Conservation (phyloP, 2,797 vertebrate species). For the Salarias fasciatus region DNA sequence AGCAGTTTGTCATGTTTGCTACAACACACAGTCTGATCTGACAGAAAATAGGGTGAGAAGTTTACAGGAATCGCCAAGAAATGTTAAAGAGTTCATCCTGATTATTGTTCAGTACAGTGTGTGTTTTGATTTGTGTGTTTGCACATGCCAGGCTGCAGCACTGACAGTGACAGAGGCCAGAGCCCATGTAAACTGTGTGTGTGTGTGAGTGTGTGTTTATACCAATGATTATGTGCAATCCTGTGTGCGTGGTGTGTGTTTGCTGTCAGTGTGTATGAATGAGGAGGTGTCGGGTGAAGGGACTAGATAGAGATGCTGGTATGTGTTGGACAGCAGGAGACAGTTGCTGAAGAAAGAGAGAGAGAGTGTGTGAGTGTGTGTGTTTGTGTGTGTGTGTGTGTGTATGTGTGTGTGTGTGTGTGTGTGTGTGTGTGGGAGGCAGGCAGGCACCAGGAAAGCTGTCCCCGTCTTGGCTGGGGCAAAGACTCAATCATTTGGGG, state of each 20-base stretch:
- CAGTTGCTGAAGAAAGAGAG: constrained; percentile 30
- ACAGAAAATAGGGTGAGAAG: constrained; percentile 26
- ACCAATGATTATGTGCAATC: constrained; percentile 41
- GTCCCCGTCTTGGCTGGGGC: constrained; percentile 74
- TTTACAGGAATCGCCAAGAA: constrained; percentile 38
- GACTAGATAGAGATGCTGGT: constrained; percentile 73
- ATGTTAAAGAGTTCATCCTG: constrained; percentile 32
- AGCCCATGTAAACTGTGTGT: constrained; percentile 38
- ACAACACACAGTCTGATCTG: background rate
- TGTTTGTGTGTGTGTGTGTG: constrained; percentile 39
- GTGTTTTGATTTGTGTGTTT: constrained; percentile 67
- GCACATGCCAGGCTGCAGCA: constrained; percentile 63
- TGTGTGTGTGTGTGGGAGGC: constrained; percentile 14
- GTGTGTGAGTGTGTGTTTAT: constrained; percentile 46
- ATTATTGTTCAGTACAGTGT: constrained; percentile 56
- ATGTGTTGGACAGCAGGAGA: constrained; percentile 50
- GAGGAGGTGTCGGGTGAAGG: constrained; percentile 80
- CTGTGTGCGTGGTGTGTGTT: constrained; percentile 61
- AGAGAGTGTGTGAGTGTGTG: constrained; percentile 25
- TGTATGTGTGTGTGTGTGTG: constrained; percentile 23
- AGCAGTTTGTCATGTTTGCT: background rate
- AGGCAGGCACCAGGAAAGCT: constrained; percentile 75
- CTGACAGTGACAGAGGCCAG: constrained; percentile 77
- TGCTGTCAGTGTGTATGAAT: constrained; percentile 76
- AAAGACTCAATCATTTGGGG: constrained; percentile 72